Evolutionary conservation across 2,888 invertebrate species (phyloP).

Genomic region (Isoperla grammatica): DNA sequence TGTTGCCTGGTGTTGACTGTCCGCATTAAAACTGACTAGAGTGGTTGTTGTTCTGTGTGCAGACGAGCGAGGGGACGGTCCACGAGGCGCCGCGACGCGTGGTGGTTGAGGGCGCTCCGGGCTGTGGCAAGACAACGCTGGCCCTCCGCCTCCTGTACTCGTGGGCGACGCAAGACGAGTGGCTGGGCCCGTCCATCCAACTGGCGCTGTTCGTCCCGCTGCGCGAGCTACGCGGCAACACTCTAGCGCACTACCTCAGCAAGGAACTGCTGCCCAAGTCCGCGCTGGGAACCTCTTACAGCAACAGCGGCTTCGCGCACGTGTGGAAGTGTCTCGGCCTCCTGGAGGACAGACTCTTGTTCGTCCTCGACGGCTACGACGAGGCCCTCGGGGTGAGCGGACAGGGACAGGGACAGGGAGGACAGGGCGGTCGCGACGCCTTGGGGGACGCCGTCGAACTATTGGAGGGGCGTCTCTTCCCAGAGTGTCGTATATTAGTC

Average conservation of each 20-base stretch:
- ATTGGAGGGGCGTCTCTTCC: slow-evolving; percentile 50
- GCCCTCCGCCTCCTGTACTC: slow-evolving; percentile 50
- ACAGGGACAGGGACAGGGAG: slow-evolving; percentile 37
- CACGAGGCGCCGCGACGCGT: slow-evolving; percentile 49
- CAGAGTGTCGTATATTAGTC: slow-evolving; percentile 49
- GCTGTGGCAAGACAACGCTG: slow-evolving; percentile 49
- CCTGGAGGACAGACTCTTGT: slow-evolving; percentile 47
- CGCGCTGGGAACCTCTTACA: slow-evolving; percentile 27
- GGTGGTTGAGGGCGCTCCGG: slow-evolving; percentile 50
- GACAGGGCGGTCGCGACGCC: slow-evolving; percentile 42
- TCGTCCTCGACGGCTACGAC: slow-evolving; percentile 51
- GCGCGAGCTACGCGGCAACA: slow-evolving; percentile 47
- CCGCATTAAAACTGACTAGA: not conserved
- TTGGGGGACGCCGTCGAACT: slow-evolving; percentile 48
- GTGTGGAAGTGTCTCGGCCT: slow-evolving; percentile 35
- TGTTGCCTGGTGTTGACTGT: too few species aligned
- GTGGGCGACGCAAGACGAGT: slow-evolving; percentile 46
- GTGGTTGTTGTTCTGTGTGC: slow-evolving; percentile 23
- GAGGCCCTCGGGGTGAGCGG: slow-evolving; percentile 37
- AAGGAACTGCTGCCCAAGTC: slow-evolving; percentile 46
- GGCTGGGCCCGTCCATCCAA: slow-evolving; percentile 44
- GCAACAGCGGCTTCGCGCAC: slow-evolving; percentile 31
- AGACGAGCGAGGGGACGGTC: slow-evolving; percentile 47
- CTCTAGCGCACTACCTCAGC: slow-evolving; percentile 38
- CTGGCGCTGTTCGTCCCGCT: slow-evolving; percentile 50